These are phyloP conservation scores for Mus spicilegus DNA, from an alignment of 2,113 vertebrate species.

Conservation along the genomic window DNA sequence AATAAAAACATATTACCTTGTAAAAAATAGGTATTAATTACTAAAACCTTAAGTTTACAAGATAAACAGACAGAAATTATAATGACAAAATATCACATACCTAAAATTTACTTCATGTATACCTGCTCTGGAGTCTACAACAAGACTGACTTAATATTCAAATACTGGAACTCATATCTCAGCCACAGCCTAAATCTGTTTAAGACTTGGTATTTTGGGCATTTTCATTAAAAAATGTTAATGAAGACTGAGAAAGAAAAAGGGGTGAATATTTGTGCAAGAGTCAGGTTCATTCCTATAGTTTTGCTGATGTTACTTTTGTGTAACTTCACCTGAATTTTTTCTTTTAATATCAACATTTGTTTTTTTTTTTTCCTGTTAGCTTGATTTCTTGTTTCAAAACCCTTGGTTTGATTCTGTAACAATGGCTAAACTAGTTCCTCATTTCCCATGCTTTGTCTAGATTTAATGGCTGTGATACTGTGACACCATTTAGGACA, in stretches of 20 bases:
- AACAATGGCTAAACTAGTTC: neutral
- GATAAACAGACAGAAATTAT: conserved; percentile 23
- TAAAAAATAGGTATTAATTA: no score
- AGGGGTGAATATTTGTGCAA: neutral
- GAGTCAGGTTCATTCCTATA: neutral
- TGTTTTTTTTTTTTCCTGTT: neutral
- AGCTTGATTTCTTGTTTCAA: neutral
- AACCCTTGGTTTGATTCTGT: neutral
- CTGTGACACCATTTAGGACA: neutral
- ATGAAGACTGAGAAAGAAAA: neutral
- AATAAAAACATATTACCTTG: no score
- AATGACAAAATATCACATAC: neutral
- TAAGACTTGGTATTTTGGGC: neutral
- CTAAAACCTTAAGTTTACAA: neutral
- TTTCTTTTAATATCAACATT: neutral
- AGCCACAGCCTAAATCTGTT: neutral
- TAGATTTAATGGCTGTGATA: neutral
- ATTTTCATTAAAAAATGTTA: neutral
- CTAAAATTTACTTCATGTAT: neutral
- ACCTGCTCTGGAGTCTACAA: neutral
- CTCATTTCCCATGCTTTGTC: neutral
- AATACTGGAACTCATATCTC: neutral
- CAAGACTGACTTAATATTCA: neutral
- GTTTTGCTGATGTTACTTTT: neutral
- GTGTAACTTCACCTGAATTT: neutral